These are phyloP conservation scores for Semaprochilodus insignis DNA, from an alignment of 2,797 vertebrate genomes.

Conservation along the genomic window DNA sequence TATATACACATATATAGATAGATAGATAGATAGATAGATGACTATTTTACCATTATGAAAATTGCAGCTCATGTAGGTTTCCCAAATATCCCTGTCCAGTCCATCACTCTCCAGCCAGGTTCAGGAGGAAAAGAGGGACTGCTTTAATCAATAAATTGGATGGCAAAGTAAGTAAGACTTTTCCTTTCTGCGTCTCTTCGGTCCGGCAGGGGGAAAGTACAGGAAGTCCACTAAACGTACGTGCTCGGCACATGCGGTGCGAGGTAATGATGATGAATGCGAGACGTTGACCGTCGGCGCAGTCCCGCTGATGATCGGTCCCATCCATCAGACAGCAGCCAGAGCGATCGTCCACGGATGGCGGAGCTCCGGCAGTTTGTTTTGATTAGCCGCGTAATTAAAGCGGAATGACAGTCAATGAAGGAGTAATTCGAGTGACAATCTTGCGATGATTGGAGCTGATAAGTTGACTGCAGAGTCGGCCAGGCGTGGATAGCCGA, in stretches of 20 bases:
- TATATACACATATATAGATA: no score
- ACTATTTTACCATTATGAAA: no score
- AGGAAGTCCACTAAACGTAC: slow-evolving; percentile 41
- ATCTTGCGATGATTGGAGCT: slow-evolving; percentile 64
- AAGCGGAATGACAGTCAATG: slow-evolving; percentile 75
- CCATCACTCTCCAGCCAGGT: not conserved
- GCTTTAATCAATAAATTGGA: slow-evolving; percentile 8
- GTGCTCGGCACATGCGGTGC: slow-evolving; percentile 37
- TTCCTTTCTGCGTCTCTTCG: slow-evolving; percentile 24
- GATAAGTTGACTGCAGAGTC: slow-evolving; percentile 57
- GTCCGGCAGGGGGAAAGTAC: slow-evolving; percentile 27
- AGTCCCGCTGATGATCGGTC: slow-evolving; percentile 66
- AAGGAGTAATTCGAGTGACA: slow-evolving; percentile 75
- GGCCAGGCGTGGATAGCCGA: slow-evolving; percentile 36
- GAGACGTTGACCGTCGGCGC: slow-evolving; percentile 44
- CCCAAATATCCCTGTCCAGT: not conserved
- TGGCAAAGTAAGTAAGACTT: not conserved
- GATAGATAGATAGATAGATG: no score
- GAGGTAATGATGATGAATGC: slow-evolving; percentile 64
- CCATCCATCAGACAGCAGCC: slow-evolving; percentile 66
- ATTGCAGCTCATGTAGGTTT: not conserved
- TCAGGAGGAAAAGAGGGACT: not conserved
- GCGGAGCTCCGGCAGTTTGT: slow-evolving; percentile 72
- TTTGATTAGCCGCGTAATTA: slow-evolving; percentile 79
- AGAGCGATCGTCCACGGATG: slow-evolving; percentile 61